These are phyloP conservation scores for Amblyopsis rosae DNA, from an alignment of 2,113 vertebrate genomes.

Conservation along the genomic window DNA sequence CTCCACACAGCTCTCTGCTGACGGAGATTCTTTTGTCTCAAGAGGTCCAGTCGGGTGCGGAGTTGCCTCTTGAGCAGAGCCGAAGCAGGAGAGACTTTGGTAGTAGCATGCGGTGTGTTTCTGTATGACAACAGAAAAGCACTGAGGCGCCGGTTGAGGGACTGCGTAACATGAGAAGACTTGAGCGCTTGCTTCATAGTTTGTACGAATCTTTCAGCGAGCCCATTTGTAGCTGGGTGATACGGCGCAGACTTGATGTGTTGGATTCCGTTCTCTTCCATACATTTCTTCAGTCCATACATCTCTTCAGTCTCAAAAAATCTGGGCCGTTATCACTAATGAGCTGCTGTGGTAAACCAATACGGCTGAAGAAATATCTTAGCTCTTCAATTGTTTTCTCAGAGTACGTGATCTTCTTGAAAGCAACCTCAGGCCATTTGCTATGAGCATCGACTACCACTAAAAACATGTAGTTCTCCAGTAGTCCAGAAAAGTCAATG, in stretches of 20 bases:
- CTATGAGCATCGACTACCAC: background rate
- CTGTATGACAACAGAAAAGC: background rate
- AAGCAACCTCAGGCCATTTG: conserved; percentile 8
- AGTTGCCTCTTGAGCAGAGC: background rate
- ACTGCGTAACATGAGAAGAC: background rate
- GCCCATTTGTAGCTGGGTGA: background rate
- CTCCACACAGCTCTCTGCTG: conserved; percentile 1
- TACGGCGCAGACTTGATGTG: background rate
- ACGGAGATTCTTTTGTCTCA: background rate
- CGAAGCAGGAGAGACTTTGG: background rate
- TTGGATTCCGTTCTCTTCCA: background rate
- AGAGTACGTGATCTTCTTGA: background rate
- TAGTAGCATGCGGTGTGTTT: conserved; percentile 7
- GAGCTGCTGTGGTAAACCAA: conserved; percentile 2
- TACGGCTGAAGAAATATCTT: conserved; percentile 1
- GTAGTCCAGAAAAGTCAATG: background rate
- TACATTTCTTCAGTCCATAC: background rate
- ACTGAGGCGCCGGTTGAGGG: background rate
- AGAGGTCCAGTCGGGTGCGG: background rate
- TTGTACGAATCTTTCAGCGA: background rate
- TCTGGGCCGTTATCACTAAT: conserved; percentile 13
- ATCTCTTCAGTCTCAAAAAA: background rate
- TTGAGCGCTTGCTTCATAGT: background rate
- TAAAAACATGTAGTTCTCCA: background rate
- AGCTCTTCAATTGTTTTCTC: conserved; percentile 11